Conservation (phyloP, 92 coral and sea anemone genomes). For the Parazoanthus swiftii region DNA sequence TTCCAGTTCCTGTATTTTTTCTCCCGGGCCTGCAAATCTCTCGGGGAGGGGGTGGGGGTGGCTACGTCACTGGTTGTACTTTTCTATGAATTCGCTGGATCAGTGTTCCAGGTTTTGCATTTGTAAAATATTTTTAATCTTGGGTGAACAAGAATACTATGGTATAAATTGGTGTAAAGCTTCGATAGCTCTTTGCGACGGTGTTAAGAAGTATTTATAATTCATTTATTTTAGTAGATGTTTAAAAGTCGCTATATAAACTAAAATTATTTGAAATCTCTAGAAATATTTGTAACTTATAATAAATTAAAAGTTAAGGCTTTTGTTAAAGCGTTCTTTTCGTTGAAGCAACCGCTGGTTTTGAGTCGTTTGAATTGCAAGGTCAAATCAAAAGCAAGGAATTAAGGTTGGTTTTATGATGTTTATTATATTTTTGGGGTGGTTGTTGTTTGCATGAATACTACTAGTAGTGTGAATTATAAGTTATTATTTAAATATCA, state of each 20-base stretch:
- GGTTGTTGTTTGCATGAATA: background rate
- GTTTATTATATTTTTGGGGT: background rate
- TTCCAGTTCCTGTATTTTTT: background rate
- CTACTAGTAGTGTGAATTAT: too few relatives aligned
- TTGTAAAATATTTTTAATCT: background rate
- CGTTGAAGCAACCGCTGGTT: background rate
- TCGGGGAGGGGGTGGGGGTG: background rate
- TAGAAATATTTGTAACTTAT: background rate
- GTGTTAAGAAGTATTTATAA: background rate
- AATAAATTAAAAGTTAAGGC: background rate
- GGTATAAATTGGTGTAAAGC: background rate
- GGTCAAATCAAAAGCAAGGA: background rate
- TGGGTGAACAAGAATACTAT: background rate
- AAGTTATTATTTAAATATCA: too few relatives aligned
- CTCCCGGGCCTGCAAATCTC: background rate
- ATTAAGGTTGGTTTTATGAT: too few relatives aligned
- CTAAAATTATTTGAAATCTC: constrained; percentile 3
- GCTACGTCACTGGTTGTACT: background rate
- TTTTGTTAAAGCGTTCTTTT: background rate
- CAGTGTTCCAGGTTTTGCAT: constrained; percentile 6
- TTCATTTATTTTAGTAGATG: constrained; percentile 10
- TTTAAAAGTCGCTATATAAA: background rate
- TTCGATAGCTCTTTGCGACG: background rate
- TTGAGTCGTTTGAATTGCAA: background rate
- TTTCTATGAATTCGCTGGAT: background rate